A percentile compares a stretch with the other conserved stretches of the same genome.
These are phyloP conservation scores for Lutraria lutraria DNA, from an alignment of 2,888 invertebrate genomes.

Conservation along the genomic window DNA sequence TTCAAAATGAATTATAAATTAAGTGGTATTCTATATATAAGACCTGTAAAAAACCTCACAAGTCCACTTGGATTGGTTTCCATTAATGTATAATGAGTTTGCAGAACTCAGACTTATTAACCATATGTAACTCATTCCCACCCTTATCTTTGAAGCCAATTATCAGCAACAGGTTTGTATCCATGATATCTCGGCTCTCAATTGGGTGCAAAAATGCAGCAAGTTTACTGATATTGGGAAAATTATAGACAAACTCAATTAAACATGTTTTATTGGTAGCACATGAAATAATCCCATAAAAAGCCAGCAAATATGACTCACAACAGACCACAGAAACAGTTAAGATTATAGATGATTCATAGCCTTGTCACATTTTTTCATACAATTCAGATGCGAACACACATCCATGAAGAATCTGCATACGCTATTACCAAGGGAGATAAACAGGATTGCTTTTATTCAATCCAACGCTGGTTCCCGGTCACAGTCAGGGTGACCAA, in stretches of 20 bases:
- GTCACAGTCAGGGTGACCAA: too few relatives aligned
- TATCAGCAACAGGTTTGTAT: background rate
- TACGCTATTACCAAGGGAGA: too few relatives aligned
- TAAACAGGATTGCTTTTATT: too few relatives aligned
- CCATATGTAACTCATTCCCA: background rate
- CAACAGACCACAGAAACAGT: background rate
- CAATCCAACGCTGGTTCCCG: too few relatives aligned
- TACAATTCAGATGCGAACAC: background rate
- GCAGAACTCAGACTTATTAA: background rate
- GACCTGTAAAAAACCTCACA: too few relatives aligned
- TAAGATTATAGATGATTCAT: background rate
- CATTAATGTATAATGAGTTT: too few relatives aligned
- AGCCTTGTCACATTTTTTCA: background rate
- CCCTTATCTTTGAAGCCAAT: background rate
- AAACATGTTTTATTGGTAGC: background rate
- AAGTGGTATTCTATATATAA: too few relatives aligned
- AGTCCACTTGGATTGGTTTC: too few relatives aligned
- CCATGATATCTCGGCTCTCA: background rate
- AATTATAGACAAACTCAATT: constrained; percentile 6
- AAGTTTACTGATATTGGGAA: background rate
- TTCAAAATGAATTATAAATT: too few relatives aligned
- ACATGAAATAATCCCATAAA: constrained; percentile 16
- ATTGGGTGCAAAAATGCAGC: constrained; percentile 7
- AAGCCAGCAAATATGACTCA: background rate
- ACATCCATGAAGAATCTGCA: background rate